Conservation (phyloP, 2,113 vertebrate species). For the Anser cygnoides region DNA sequence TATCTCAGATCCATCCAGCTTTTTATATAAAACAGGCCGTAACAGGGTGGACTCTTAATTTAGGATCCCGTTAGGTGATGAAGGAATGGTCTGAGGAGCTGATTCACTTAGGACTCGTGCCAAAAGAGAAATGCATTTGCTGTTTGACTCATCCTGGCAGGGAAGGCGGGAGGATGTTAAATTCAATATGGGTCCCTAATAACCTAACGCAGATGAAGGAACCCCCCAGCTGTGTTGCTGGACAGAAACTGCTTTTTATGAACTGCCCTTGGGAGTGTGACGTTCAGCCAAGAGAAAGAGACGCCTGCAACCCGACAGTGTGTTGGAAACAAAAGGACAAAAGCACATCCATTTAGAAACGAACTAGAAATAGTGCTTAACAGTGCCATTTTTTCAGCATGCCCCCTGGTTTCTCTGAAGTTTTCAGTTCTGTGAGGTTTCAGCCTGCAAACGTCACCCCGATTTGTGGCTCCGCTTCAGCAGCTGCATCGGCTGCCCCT, state of each 20-base stretch:
- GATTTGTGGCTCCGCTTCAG: neutral
- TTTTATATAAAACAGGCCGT: neutral
- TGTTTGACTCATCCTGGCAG: slow-evolving; percentile 28
- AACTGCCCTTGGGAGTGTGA: neutral
- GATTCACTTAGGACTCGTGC: slow-evolving; percentile 21
- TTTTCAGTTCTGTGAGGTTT: neutral
- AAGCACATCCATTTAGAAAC: neutral
- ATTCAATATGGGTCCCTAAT: neutral
- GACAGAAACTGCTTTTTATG: neutral
- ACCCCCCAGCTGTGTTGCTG: neutral
- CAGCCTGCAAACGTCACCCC: neutral
- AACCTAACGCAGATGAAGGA: neutral
- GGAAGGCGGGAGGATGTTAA: neutral
- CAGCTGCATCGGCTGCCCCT: neutral
- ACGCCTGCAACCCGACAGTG: neutral
- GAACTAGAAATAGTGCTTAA: neutral
- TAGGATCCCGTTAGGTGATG: neutral
- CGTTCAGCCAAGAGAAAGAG: neutral
- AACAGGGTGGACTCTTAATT: slow-evolving; percentile 5
- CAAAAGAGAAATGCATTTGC: slow-evolving; percentile 24
- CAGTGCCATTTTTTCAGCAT: neutral
- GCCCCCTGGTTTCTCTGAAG: neutral
- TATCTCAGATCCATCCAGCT: neutral
- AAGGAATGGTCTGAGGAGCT: neutral
- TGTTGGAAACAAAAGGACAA: neutral